Base-by-base conservation (phyloP, 37 sponge, comb jelly and placozoan genomes). In the Theonella swinhoei region DNA sequence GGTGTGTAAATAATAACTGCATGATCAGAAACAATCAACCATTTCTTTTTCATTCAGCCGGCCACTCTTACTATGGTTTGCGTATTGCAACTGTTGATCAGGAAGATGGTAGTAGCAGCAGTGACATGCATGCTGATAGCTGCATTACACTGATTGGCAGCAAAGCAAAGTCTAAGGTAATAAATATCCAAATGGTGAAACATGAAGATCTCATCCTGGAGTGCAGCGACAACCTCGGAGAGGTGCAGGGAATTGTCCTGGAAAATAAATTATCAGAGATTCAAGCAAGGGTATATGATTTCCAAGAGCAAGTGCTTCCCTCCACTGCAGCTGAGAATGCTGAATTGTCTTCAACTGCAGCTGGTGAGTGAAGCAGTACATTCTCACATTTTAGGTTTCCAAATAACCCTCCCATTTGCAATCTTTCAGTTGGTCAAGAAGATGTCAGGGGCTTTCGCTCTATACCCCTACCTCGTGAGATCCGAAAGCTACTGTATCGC, bases 301-400 rank as follows among this genome's bases (percentile, higher is more conserved):
- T 72, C 75, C 70, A 68, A 26, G 31, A 24, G 58, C 26, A 1
- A 80, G 79, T 29, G 74, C 87, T 37, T 87, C 80, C 80, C 79
- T 80, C 34, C 87, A 87, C 33, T 87, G 87, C 80, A 79, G 79
- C 26, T 74, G 75, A 41, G 42, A 59, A 29, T 64, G 64, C 0
- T 1, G 1, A 30, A 32, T 25, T 47, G 34, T 85, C 28, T 25
- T n/a, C 26, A 29, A 85, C n/a, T n/a, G n/a, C n/a, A n/a, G n/a
- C 78, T 33, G 54, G 86, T 80, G 59, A 80, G 80, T 62, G 22
- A 26, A n/a, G n/a, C n/a, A 8, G n/a, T n/a, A n/a, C n/a, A n/a
- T n/a, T n/a, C n/a, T n/a, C n/a, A n/a, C n/a, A n/a, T n/a, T n/a
- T n/a, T n/a, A n/a, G n/a, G n/a, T n/a, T n/a, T n/a, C n/a, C n/a